A percentile compares a stretch with the other conserved stretches of the same genome.
Conservation (phyloP, 2,888 invertebrate species). For the Latrodectus hesperus region DNA sequence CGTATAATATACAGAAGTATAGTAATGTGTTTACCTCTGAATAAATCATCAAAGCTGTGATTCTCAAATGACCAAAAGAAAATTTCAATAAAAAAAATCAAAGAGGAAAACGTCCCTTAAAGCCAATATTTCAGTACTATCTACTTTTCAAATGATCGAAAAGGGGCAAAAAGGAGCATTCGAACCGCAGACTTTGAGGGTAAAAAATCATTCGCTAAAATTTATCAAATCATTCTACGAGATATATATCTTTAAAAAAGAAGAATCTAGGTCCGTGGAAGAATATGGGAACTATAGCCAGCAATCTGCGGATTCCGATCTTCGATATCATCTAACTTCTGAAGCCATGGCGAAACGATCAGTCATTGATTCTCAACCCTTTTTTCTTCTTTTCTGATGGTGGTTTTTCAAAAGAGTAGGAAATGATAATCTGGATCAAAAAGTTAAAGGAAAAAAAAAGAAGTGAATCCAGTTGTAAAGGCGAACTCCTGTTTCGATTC, state of each 20-base stretch:
- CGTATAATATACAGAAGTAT: no score
- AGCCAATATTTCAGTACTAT: constrained; percentile 38
- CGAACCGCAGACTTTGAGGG: constrained; percentile 20
- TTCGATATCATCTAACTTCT: constrained; percentile 37
- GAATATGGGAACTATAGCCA: constrained; percentile 10
- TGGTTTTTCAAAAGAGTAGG: constrained; percentile 35
- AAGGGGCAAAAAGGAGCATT: constrained; percentile 8
- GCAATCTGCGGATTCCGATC: constrained; percentile 33
- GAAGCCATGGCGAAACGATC: constrained; percentile 49
- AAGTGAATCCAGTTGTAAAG: constrained; percentile 23
- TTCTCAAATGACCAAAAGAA: not conserved
- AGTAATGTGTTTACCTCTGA: no score
- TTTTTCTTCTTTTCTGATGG: constrained; percentile 14
- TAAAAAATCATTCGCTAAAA: constrained; percentile 46
- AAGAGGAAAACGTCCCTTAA: constrained; percentile 11
- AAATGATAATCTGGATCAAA: constrained; percentile 43
- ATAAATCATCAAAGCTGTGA: not conserved
- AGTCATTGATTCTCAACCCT: constrained; percentile 36
- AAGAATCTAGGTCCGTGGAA: constrained; percentile 1
- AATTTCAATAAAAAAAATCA: not conserved
- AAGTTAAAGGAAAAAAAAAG: not conserved
- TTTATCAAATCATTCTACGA: constrained; percentile 54
- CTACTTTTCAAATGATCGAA: constrained; percentile 30
- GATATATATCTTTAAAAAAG: constrained; percentile 8
- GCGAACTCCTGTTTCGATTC: constrained; percentile 58